Evolutionary conservation across 2,888 invertebrate genomes (phyloP), one percentile per base, ranked within the genome.

Genomic region (Drosophila pseudotakahashii): DNA sequence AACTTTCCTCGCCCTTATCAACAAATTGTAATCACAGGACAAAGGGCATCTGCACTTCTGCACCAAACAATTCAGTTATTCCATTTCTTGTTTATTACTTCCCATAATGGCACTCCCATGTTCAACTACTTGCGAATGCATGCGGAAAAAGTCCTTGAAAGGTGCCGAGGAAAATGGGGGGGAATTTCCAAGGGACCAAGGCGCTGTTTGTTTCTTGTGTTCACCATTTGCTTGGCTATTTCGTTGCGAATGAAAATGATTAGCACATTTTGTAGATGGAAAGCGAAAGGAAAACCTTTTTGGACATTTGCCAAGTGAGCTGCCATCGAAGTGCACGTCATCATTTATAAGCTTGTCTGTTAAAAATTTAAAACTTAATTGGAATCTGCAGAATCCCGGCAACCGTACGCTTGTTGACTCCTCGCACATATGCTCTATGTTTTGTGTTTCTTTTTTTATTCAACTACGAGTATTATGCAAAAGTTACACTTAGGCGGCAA

Each of bases 291-390:
- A 32, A 51, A 37, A 37, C 7, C 36, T 52, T 39, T 37, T 55
- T 32, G 36, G 55, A 32, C 47, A 19, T 14, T 54, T 66, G 55
- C 66, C 66, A 36, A 30, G 63, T 41, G 41, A 30, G 34, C 60
- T 13, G 37, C 48, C 32, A 36, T 60, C 36, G 48, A 52, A 62
- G 41, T 51, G 54, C 37, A 42, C 54, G 51, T 37, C 70, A 57
- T 55, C 48, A 69, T 70, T 70, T 62, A 71, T 71, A 70, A 39
- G 63, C 66, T 66, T 48, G 55, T 66, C 53, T 39, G 66, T 26
- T 51, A 19, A 47, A 63, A 71, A 55, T 63, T 73, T 73, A 61
- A 73, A 73, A 60, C 73, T 73, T 73, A 73, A 73, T 73, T 73
- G 73, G 68, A 73, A 73, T 68, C 67, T 61, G 61, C 36, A 48